Evolutionary conservation across 2,113 vertebrate species (phyloP).

Genomic region (Crotalus viridis): DNA sequence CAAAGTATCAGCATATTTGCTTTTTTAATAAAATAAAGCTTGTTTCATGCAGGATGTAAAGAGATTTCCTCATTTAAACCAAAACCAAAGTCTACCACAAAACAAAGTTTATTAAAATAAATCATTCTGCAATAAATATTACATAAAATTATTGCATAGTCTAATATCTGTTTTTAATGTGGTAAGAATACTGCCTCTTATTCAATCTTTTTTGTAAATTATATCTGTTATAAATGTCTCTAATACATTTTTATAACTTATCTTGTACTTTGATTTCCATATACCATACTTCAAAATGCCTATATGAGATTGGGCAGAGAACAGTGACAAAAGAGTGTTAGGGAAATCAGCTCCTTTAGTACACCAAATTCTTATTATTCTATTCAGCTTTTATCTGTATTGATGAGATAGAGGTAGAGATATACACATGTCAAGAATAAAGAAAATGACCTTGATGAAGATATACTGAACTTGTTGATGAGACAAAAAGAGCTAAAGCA

Average conservation of each 20-base stretch:
- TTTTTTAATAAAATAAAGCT: background rate
- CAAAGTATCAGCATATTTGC: background rate
- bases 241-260: background rate
- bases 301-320: background rate
- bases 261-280: background rate
- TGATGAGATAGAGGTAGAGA: background rate
- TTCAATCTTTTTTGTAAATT: background rate
- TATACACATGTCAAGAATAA: background rate
- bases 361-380: background rate
- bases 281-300: background rate
- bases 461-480: background rate
- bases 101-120: background rate
- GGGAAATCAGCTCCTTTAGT: background rate
- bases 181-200: background rate
- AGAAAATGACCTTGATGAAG: background rate
- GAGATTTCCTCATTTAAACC: background rate
- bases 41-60: background rate
- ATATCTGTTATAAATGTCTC: background rate
- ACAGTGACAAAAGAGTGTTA: background rate
- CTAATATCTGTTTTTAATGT: background rate
- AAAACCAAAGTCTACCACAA: background rate
- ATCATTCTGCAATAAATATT: background rate
- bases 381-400: background rate
- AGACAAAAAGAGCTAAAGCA: background rate
- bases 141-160: background rate